These are phyloP conservation scores for Probosciger aterrimus DNA, from an alignment of 2,113 vertebrate genomes.

Conservation along the genomic window DNA sequence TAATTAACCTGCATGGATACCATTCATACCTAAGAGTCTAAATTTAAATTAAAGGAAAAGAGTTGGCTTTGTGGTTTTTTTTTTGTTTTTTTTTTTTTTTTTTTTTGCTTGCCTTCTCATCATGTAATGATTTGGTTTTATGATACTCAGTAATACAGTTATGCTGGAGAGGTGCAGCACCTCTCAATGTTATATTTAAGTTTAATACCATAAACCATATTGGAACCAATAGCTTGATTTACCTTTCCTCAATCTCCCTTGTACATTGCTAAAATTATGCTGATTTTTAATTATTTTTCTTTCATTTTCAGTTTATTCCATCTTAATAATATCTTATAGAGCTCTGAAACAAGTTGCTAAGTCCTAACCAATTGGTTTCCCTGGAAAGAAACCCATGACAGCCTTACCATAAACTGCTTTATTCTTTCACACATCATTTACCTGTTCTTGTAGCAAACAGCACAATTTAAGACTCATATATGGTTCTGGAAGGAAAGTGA, in stretches of 20 bases:
- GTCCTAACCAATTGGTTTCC: neutral
- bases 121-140: neutral
- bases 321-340: neutral
- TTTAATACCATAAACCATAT: neutral
- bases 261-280: neutral
- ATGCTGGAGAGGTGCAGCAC: neutral
- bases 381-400: neutral
- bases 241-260: neutral
- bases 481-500: neutral
- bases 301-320: neutral
- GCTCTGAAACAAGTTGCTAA: neutral
- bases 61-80: accelerated
- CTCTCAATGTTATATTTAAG: neutral
- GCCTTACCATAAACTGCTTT: neutral
- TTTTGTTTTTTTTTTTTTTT: neutral
- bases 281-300: neutral
- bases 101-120: neutral
- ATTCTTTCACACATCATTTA: neutral
- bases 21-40: neutral
- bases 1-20: neutral
- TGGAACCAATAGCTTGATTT: neutral
- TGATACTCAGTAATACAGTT: neutral
- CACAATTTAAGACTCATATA: neutral
- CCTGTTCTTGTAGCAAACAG: neutral
- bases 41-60: neutral